Percentiles rank a stretch among this genome's conserved stretches.
Conservation (phyloP, 2,888 invertebrate genomes). For the Hypomecis punctinalis region DNA sequence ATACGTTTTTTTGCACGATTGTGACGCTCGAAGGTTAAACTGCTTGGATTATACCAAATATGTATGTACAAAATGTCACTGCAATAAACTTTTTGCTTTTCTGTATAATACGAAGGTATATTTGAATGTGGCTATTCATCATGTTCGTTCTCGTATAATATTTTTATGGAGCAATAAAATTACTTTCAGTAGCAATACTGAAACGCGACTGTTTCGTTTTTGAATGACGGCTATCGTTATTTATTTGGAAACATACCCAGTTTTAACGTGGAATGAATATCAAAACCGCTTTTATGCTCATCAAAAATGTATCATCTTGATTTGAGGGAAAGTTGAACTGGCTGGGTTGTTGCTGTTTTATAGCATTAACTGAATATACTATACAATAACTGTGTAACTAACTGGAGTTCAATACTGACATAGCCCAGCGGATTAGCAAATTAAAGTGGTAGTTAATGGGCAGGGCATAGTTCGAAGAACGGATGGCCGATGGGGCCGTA, state of each 20-base stretch:
- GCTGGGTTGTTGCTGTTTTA: too few species aligned
- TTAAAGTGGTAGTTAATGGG: too few species aligned
- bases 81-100: constrained; percentile 10
- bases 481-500: too few species aligned
- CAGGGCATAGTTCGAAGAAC: too few species aligned
- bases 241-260: constrained; percentile 14
- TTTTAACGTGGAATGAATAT: constrained; percentile 5
- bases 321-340: too few species aligned
- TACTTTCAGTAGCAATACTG: constrained; percentile 27
- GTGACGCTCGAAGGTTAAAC: too few species aligned
- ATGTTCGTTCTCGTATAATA: constrained; percentile 20
- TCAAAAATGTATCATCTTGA: not conserved
- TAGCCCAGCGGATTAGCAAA: too few species aligned
- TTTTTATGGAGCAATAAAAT: constrained; percentile 22
- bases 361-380: too few species aligned
- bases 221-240: constrained; percentile 17
- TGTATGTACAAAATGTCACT: not conserved
- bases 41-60: not conserved
- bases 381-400: too few species aligned
- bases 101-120: constrained; percentile 16
- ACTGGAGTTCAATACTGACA: too few species aligned
- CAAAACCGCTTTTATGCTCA: not conserved
- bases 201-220: constrained; percentile 19
- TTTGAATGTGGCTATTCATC: constrained; percentile 18
- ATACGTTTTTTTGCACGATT: too few species aligned